Base-by-base conservation (phyloP, 2,113 vertebrate species). In the Syngnathoides biaculeatus region DNA sequence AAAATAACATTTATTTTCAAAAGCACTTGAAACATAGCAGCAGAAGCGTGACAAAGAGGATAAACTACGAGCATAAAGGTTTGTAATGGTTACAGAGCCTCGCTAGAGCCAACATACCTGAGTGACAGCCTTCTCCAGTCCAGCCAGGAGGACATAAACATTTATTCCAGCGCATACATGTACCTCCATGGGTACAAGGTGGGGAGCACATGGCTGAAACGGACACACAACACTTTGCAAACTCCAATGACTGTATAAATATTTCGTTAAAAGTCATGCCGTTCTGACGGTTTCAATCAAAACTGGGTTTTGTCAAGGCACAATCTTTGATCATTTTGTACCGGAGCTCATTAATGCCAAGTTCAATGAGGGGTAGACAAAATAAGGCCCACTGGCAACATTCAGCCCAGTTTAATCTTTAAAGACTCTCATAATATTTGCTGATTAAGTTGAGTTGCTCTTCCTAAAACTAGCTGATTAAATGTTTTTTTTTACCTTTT, bases 181-280 rank as follows among this genome's bases (percentile, higher is more conserved):
- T 85, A 0, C 93, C 93, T 58, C 92, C 92, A 2, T 93, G 90
- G 52, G 91, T 90, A 57, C 93, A 94, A 26, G 91, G 92, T 0
- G 92, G 93, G 7, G 89, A 91, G 72, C 93, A 94, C 81, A 90
- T 91, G 55, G 93, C 93, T 94, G 71, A 58, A 85, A 88, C 40
- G 79, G 67, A 85, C n/a, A 69, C 73, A 27, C 5, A 67, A 17
- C 67, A 60, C 67, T 30, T 26, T 9, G 19, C 43, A 38, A 42
- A 27, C 15, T 58, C 64, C 48, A 22, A 52, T 15, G 15, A n/a
- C 27, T n/a, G n/a, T n/a, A n/a, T n/a, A 3, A 50, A 50, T 10
- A n/a, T 2, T n/a, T n/a, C 39, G 62, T n/a, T 35, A 2, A 57
- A 57, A 57, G 15, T 57, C 15, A 57, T 30, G 17, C 26, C 14